phyloP scores from a whole-genome alignment of 1,140 invertebrate species.

The Nephotettix cincticeps region DNA sequence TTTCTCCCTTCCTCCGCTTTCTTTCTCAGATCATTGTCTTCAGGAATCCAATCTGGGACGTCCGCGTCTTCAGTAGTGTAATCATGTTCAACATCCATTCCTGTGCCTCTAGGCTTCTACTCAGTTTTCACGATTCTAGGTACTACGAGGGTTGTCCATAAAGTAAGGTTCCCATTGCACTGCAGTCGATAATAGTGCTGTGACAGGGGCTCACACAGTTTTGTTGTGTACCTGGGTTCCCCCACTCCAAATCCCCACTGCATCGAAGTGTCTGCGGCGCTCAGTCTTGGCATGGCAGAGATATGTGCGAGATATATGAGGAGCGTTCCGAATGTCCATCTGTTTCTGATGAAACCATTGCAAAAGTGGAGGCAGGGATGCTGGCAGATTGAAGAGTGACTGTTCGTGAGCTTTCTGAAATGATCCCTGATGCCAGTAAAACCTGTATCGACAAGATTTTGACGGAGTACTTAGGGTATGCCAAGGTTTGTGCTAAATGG shows the following conservation, averaged over 20 bases:
- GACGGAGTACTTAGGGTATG: too few species aligned
- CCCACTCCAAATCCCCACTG: too few species aligned
- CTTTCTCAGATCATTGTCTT: not conserved
- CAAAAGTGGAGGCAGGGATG: not conserved
- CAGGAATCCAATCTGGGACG: slow-evolving; percentile 4
- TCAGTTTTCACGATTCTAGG: not conserved
- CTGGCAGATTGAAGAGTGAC: not conserved
- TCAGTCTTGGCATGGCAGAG: not conserved
- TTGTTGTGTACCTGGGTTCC: too few species aligned
- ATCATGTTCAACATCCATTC: not conserved
- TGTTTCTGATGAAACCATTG: too few species aligned
- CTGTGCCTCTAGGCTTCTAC: not conserved
- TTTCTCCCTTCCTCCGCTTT: not conserved
- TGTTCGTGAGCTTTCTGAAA: too few species aligned
- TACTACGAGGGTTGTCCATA: too few species aligned
- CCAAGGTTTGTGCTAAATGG: not conserved
- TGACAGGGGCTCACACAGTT: too few species aligned
- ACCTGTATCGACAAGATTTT: too few species aligned
- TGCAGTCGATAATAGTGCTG: too few species aligned
- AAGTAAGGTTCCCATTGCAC: too few species aligned
- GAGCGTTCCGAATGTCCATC: not conserved
- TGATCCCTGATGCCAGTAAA: too few species aligned
- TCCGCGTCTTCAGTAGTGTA: not conserved
- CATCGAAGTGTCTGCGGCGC: too few species aligned
- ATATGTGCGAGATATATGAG: not conserved